phyloP scores from a whole-genome alignment of 2,888 invertebrate genomes.

The Epinotia demarniana region DNA sequence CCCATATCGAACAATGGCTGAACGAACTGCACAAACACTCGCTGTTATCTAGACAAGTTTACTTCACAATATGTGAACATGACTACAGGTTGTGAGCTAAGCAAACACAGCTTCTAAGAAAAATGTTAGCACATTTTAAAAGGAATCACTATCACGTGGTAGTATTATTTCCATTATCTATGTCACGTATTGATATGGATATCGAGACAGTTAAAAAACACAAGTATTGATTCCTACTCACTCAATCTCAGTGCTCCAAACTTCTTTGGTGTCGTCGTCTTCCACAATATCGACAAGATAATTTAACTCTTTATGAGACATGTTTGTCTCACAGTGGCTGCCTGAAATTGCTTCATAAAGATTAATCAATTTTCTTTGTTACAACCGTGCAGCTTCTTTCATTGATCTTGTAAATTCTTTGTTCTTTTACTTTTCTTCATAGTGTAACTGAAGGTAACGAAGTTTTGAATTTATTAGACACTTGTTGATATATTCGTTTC shows the following conservation, averaged over 20 bases:
- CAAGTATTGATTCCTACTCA: slow-evolving; percentile 56
- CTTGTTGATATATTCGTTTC: background rate
- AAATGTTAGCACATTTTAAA: slow-evolving; percentile 65
- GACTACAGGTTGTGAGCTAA: slow-evolving; percentile 60
- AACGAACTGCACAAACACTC: slow-evolving; percentile 68
- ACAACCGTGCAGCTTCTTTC: background rate
- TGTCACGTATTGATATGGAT: background rate
- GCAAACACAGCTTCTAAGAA: slow-evolving; percentile 74
- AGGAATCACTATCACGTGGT: slow-evolving; percentile 56
- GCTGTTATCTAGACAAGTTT: slow-evolving; percentile 80
- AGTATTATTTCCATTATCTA: slow-evolving; percentile 47
- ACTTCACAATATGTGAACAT: slow-evolving; percentile 50
- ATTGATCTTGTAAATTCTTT: background rate
- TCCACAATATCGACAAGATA: slow-evolving; percentile 30
- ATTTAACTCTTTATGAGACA: slow-evolving; percentile 29
- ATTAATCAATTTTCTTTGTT: background rate
- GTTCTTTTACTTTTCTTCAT: background rate
- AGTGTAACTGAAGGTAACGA: background rate
- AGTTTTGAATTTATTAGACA: background rate
- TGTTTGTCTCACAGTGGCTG: slow-evolving; percentile 16
- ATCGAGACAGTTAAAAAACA: background rate
- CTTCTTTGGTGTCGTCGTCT: slow-evolving; percentile 61
- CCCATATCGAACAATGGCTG: slow-evolving; percentile 66
- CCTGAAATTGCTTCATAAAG: slow-evolving; percentile 16
- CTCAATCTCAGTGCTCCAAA: slow-evolving; percentile 70